Evolutionary conservation across 2,113 vertebrate species (phyloP), one percentile per base, ranked within the genome.

Genomic region (Empidonax alnorum): DNA sequence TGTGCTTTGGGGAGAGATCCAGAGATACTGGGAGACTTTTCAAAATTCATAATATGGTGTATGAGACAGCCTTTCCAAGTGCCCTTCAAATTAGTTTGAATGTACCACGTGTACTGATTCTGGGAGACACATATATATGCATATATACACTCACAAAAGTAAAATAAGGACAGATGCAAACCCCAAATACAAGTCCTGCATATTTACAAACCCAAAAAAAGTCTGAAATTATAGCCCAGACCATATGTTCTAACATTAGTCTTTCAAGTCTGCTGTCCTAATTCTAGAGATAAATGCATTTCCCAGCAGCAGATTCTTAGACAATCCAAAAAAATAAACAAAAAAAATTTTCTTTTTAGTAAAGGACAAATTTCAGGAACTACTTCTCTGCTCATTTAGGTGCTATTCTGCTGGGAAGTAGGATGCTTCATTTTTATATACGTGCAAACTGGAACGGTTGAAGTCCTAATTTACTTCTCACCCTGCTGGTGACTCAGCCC

Each of bases 401-500:
- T 22, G 46, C 28, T 73, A 8, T 3, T 68, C 50, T 8, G 4
- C 75, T 23, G 24, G 12, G 39, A 79, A 72, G 69, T 7, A 5
- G 79, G 41, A 52, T 4, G 3, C 6, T 9, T 33, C 3, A 7
- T 13, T 93, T 89, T 78, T 53, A 65, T 33, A 33, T 15, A 12
- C 17, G n/a, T 63, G 68, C 82, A 91, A 93, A 97, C 33, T 47
- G 24, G 46, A 89, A 80, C 7, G 90, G 62, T 50, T 33, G 58
- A 72, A 83, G 75, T 31, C 61, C 59, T 46, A 24, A 92, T 84
- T 89, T 83, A 47, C 79, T 96, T 91, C 92, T 96, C 80, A 73
- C 93, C 71, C 86, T 53, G 68, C 68, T 77, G 87, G 85, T 94
- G 96, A 97, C 86, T 95, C 96, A 97, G 77, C 81, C 86, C 82